Evolutionary conservation across 2,113 vertebrate species (phyloP), one percentile per base, ranked within the genome.

Genomic region (Paramisgurnus dabryanus): DNA sequence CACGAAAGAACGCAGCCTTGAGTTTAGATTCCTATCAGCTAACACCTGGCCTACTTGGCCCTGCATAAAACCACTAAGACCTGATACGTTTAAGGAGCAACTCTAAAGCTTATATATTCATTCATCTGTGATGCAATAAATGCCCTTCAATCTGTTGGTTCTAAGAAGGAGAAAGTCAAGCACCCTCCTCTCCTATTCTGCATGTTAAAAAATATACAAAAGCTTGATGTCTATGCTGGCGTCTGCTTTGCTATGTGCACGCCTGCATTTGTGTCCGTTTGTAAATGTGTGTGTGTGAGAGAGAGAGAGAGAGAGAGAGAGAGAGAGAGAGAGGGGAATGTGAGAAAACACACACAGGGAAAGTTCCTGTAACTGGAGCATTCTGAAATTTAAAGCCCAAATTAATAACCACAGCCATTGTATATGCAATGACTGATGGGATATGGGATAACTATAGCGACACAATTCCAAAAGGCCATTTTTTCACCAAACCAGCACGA

Each of bases 341-440:
- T 58, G 55, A 58, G 55, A 58, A 18, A 58, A 12, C 53, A 63
- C 61, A 76, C 73, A 50, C 61, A 55, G 63, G 74, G 50, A 71
- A 70, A 67, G 79, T 77, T 71, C 61, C 49, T 80, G 78, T 78
- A 67, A 76, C 66, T 53, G 15, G 76, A 75, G 64, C 34, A 63
- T 75, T 79, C 57, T 79, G 66, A 67, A 79, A 70, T 83, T 45
- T 43, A 68, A 80, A 83, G 72, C 58, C 67, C 65, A 71, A 74
- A 80, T 80, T 80, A 76, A 79, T 83, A 65, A 65, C 65, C 58
- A 68, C 65, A 50, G 78, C 66, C 55, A 78, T 63, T 17, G 41
- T 69, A 68, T 3, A 50, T 55, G 58, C 74, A 67, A 68, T 75
- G 66, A 61, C 70, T 79, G 79, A 81, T 68, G 63, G 79, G 57